Evolutionary conservation across 2,797 vertebrate species (phyloP).

Genomic region (Eurystomus glaucurus): DNA sequence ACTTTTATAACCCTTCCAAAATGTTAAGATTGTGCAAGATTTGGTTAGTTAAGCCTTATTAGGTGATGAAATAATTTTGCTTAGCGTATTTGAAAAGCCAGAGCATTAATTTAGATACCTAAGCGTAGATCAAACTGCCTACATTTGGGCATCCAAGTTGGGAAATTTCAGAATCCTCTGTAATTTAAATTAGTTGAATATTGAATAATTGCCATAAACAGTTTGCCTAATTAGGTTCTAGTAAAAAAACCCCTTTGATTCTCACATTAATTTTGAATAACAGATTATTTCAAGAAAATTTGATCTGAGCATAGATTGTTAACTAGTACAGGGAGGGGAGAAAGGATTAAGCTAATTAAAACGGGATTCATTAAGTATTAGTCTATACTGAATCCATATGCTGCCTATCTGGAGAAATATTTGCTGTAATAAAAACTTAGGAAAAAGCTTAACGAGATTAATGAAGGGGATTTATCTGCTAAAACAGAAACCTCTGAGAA

Average conservation of each 20-base stretch:
- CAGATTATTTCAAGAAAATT: background rate
- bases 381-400: background rate
- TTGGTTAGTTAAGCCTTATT: background rate
- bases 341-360: background rate
- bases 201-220: conserved; percentile 22
- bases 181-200: conserved; percentile 5
- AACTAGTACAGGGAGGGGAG: background rate
- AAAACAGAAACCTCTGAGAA: background rate
- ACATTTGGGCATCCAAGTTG: background rate
- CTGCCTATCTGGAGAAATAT: background rate
- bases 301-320: background rate
- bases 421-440: background rate
- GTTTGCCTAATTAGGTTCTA: background rate
- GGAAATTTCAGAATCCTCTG: background rate
- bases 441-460: background rate
- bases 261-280: background rate
- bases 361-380: background rate
- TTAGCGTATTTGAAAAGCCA: background rate
- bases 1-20: background rate
- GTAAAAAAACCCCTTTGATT: background rate
- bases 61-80: background rate
- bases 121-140: background rate
- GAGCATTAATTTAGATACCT: background rate
- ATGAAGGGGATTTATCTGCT: background rate
- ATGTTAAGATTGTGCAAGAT: background rate